These are phyloP conservation scores for Hydrotaea diabolus DNA, from an alignment of 2,888 invertebrate genomes.

Conservation along the genomic window DNA sequence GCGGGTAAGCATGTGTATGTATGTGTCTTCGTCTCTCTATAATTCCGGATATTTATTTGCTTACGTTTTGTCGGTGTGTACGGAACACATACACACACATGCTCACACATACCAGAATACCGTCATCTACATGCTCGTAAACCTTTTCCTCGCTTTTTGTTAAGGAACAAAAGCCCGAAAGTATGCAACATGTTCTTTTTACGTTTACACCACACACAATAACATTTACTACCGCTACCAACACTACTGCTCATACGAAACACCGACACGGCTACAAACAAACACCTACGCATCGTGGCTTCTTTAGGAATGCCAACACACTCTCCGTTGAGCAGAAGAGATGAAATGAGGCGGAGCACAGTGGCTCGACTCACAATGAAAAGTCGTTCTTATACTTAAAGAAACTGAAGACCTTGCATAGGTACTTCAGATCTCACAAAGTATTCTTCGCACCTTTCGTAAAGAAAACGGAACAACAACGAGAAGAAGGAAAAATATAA, in stretches of 20 bases:
- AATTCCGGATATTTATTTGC: constrained; percentile 52
- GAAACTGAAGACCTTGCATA: too few relatives aligned
- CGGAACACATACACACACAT: not conserved
- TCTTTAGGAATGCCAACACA: not conserved
- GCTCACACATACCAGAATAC: not conserved
- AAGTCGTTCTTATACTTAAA: too few relatives aligned
- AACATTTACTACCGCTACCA: constrained; percentile 35
- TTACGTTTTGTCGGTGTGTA: constrained; percentile 33
- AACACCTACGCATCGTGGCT: not conserved
- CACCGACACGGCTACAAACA: not conserved
- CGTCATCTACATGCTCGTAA: not conserved
- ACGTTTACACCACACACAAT: constrained; percentile 6
- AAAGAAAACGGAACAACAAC: too few relatives aligned
- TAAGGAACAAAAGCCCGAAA: constrained; percentile 18
- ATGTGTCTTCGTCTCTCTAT: too few relatives aligned
- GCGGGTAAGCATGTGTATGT: not conserved
- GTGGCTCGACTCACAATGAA: not conserved
- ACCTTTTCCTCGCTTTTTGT: constrained; percentile 22
- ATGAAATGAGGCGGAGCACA: not conserved
- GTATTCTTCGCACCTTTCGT: too few relatives aligned
- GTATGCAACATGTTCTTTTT: constrained; percentile 50
- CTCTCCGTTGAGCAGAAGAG: not conserved
- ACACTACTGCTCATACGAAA: not conserved
- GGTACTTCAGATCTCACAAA: too few relatives aligned
- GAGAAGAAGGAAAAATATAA: too few relatives aligned